Conservation (phyloP, 1,140 invertebrate genomes). For the Drosophila nebulosa region DNA sequence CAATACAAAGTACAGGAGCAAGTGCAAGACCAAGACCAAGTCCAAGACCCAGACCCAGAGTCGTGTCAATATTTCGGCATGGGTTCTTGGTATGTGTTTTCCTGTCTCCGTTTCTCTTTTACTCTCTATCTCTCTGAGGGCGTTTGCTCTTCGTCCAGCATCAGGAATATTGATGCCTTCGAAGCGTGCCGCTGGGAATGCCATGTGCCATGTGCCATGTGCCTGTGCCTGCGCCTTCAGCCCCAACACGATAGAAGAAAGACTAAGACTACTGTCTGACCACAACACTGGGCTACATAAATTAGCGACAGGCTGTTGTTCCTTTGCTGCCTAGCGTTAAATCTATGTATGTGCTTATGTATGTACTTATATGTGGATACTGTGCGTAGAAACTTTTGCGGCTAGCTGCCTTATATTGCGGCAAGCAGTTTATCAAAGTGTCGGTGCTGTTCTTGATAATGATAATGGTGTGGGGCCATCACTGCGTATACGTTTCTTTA, state of each 20-base stretch:
- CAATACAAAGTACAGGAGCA: conserved; percentile 8
- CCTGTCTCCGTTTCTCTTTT: background rate
- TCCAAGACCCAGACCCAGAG: background rate
- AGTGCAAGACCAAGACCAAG: background rate
- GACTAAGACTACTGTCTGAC: conserved; percentile 8
- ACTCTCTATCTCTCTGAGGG: conserved; percentile 32
- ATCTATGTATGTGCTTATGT: background rate
- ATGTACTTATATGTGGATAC: background rate
- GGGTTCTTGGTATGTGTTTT: background rate
- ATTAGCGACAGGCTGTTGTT: conserved; percentile 48
- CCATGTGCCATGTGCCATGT: conserved; percentile 50
- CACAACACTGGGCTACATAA: conserved; percentile 45
- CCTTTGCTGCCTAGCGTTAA: conserved; percentile 28
- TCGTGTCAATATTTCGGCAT: conserved; percentile 64
- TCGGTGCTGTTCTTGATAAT: background rate
- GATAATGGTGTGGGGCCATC: conserved; percentile 20
- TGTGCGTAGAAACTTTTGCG: conserved; percentile 42
- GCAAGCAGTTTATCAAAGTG: conserved; percentile 67
- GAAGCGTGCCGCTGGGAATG: conserved; percentile 66
- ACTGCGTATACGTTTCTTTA: conserved; percentile 26
- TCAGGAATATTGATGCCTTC: conserved; percentile 60
- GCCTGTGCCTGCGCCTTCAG: too few species aligned
- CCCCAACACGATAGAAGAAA: background rate
- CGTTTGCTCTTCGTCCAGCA: conserved; percentile 51
- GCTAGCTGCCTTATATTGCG: conserved; percentile 41